A percentile compares a stretch with the other conserved stretches of the same genome.
Conservation (phyloP, 2,888 invertebrate genomes). For the Pammene fasciana region DNA sequence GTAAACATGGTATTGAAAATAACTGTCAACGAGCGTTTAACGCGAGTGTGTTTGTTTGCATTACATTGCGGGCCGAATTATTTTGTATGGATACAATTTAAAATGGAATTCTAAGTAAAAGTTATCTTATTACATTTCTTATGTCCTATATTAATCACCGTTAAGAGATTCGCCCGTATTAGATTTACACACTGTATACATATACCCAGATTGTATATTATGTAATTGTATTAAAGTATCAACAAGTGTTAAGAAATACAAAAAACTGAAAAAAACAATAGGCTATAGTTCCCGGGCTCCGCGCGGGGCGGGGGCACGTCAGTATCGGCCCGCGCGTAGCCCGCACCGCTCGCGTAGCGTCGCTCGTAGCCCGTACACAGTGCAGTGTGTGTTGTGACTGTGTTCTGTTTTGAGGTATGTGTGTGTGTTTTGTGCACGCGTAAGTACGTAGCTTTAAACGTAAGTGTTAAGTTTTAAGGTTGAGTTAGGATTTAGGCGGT, state of each 20-base stretch:
- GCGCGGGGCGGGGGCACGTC: conserved; percentile 73
- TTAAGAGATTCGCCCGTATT: no score
- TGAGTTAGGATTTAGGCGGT: background rate
- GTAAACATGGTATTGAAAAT: no score
- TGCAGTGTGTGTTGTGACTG: conserved; percentile 43
- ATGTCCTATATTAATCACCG: no score
- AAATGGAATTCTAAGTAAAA: no score
- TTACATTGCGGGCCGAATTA: no score
- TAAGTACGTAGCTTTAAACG: conserved; percentile 10
- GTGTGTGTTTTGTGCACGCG: conserved; percentile 13
- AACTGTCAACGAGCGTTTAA: no score
- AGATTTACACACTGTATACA: no score
- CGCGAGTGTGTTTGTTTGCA: no score
- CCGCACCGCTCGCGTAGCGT: conserved; percentile 68
- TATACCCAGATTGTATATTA: no score
- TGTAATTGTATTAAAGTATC: no score
- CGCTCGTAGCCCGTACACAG: conserved; percentile 38
- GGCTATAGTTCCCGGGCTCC: conserved; percentile 52
- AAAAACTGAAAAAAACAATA: conserved; percentile 48
- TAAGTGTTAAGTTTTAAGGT: background rate
- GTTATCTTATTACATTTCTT: no score
- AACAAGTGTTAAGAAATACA: conserved; percentile 1
- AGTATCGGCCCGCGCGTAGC: conserved; percentile 76
- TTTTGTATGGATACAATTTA: no score
- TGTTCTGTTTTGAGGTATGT: conserved; percentile 26